These are phyloP conservation scores for Eristalis intricaria DNA, from an alignment of 2,888 invertebrate genomes.

Conservation along the genomic window DNA sequence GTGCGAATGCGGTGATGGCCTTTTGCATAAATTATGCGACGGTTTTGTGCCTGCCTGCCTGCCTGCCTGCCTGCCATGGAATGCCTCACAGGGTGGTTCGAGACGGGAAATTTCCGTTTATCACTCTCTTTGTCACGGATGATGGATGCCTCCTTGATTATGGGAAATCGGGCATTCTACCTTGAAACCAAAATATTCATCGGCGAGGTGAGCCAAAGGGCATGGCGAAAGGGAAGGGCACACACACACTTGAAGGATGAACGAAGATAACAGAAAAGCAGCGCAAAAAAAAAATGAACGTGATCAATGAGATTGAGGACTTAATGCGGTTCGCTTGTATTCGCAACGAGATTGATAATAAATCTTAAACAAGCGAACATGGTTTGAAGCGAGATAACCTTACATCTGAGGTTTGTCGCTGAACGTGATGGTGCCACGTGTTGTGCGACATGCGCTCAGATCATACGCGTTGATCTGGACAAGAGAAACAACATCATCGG, in stretches of 20 bases:
- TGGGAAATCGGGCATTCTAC: background rate
- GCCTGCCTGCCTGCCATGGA: no score
- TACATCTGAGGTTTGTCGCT: background rate
- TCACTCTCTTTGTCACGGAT: background rate
- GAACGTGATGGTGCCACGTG: background rate
- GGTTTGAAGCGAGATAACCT: background rate
- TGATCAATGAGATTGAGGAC: background rate
- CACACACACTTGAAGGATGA: background rate
- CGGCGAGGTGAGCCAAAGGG: background rate
- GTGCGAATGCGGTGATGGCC: conserved; percentile 19
- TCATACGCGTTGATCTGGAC: background rate
- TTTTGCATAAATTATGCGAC: conserved; percentile 29
- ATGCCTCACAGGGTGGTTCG: background rate
- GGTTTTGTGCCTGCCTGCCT: background rate
- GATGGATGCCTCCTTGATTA: background rate
- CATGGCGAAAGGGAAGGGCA: background rate
- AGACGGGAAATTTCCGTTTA: background rate
- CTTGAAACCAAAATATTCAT: background rate
- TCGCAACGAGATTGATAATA: background rate
- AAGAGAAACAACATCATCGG: background rate
- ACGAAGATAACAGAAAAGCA: background rate
- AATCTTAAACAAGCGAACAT: background rate
- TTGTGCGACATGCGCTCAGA: background rate
- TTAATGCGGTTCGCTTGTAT: no score
- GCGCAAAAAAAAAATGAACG: background rate